phyloP scores from a whole-genome alignment of 1,140 invertebrate genomes.

The Drosophila seguyi region DNA sequence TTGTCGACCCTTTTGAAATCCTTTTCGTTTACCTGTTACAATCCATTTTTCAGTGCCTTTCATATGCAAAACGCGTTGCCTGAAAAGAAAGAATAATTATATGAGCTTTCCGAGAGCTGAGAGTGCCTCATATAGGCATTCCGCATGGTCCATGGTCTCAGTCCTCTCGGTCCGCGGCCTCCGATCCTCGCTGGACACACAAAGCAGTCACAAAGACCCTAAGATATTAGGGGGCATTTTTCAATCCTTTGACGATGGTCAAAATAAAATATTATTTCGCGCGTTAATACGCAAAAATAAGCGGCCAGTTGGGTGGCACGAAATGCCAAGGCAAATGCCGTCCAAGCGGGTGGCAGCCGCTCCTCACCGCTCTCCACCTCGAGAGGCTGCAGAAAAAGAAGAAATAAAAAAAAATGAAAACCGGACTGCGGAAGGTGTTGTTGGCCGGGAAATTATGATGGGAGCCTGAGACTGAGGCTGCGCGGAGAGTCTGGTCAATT shows the following conservation, averaged over 20 bases:
- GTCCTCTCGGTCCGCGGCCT: neutral
- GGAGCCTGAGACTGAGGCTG: constrained; percentile 22
- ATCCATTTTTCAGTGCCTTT: constrained; percentile 14
- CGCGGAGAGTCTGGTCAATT: constrained; percentile 60
- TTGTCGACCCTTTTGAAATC: neutral
- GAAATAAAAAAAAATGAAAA: constrained; percentile 13
- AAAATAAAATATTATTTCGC: constrained; percentile 84
- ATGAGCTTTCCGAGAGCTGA: constrained; percentile 19
- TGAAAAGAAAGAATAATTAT: constrained; percentile 51
- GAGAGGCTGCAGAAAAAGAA: constrained; percentile 1
- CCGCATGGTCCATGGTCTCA: constrained; percentile 2
- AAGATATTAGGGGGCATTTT: constrained; percentile 83
- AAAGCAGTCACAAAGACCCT: constrained; percentile 79
- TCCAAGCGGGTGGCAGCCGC: constrained; percentile 64
- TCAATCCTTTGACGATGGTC: constrained; percentile 82
- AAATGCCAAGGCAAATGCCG: constrained; percentile 36
- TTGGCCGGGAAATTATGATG: constrained; percentile 80
- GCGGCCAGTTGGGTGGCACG: constrained; percentile 73
- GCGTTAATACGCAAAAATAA: constrained; percentile 83
- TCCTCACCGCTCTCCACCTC: too few species aligned
- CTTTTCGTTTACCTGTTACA: constrained; percentile 8
- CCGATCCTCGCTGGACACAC: constrained; percentile 29
- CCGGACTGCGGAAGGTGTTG: constrained; percentile 67
- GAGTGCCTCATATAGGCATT: constrained; percentile 12
- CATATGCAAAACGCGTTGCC: neutral